Conservation (phyloP, 2,888 invertebrate species). For the Napeogenes sylphis region DNA sequence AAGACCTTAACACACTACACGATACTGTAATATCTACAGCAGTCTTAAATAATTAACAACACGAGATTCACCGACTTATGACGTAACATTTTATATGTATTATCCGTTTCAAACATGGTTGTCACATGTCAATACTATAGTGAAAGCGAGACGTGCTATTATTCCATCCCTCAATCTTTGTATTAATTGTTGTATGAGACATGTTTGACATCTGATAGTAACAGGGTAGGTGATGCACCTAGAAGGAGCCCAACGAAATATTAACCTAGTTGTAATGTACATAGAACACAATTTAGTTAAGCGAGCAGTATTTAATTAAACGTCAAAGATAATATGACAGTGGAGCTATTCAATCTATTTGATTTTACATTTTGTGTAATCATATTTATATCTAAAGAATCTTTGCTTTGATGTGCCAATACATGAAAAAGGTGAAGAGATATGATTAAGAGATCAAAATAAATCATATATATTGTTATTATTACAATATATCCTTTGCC, state of each 20-base stretch:
- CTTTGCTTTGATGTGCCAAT: neutral
- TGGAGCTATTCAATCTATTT: neutral
- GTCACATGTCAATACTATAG: conserved; percentile 4
- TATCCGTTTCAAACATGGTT: conserved; percentile 7
- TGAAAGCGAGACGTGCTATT: conserved; percentile 44
- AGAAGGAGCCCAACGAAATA: conserved; percentile 62
- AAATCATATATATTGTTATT: no score
- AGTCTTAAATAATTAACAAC: no score
- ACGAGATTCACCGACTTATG: no score
- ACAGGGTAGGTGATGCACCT: conserved; percentile 66
- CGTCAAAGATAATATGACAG: conserved; percentile 1
- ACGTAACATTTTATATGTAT: neutral
- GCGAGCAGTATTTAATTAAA: conserved; percentile 28
- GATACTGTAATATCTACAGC: no score
- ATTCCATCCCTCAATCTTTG: conserved; percentile 45
- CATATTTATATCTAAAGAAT: neutral
- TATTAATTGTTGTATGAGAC: conserved; percentile 28
- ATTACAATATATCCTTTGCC: no score
- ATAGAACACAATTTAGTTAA: conserved; percentile 34
- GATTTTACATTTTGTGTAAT: neutral
- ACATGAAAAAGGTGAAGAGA: neutral
- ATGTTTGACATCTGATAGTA: conserved; percentile 52
- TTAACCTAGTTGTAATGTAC: conserved; percentile 38
- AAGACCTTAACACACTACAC: neutral
- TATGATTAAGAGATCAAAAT: neutral